A percentile compares a stretch with the other conserved stretches of the same genome.
Conservation (phyloP, 2,113 vertebrate species). For the Apteryx mantelli region DNA sequence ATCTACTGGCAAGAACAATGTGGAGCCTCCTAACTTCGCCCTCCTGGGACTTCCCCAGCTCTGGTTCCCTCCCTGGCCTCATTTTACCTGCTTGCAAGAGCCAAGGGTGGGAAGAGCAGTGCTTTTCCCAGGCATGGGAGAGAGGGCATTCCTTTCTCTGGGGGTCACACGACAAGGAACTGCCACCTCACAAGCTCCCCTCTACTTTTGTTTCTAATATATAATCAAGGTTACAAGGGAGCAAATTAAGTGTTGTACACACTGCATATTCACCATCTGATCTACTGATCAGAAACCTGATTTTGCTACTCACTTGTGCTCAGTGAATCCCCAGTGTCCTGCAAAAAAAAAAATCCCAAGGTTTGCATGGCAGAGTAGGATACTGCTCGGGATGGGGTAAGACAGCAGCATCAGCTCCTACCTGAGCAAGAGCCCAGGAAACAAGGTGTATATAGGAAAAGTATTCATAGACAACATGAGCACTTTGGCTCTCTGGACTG, state of each 20-base stretch:
- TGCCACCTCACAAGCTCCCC: neutral
- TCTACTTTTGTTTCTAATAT: neutral
- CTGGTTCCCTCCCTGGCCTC: neutral
- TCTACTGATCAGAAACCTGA: neutral
- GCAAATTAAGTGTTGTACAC: neutral
- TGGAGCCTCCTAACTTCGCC: neutral
- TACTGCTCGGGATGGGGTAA: neutral
- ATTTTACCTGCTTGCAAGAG: neutral
- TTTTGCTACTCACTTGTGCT: neutral
- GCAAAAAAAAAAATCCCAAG: neutral
- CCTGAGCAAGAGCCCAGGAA: neutral
- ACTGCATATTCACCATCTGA: fast-evolving
- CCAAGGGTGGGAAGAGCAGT: neutral
- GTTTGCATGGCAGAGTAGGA: neutral
- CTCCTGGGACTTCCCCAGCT: neutral
- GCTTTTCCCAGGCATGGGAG: neutral
- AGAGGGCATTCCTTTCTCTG: neutral
- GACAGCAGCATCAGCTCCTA: neutral
- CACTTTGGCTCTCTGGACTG: neutral
- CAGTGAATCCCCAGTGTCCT: neutral
- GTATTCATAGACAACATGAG: neutral
- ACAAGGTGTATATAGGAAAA: neutral
- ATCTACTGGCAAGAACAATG: conserved; percentile 39
- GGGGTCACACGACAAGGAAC: neutral
- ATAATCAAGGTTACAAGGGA: neutral